A percentile compares a stretch with the other conserved stretches of the same genome.
These are phyloP conservation scores for Euproctis similis DNA, from an alignment of 2,888 invertebrate species.

Conservation along the genomic window DNA sequence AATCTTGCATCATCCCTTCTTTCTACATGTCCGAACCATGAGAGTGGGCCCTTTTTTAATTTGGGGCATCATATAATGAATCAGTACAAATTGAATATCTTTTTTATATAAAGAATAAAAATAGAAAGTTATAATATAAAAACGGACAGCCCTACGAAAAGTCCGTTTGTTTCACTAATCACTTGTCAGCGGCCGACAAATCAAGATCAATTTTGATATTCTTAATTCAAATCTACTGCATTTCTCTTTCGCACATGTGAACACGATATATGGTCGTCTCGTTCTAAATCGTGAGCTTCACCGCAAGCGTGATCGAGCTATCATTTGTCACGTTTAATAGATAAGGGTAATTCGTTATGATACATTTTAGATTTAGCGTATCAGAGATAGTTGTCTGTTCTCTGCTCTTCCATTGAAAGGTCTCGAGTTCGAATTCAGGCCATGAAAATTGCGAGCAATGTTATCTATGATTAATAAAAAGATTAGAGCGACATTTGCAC, in stretches of 20 bases:
- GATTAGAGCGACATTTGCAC: no score
- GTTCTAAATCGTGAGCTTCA: constrained; percentile 24
- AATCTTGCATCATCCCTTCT: no score
- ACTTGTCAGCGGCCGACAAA: constrained; percentile 65
- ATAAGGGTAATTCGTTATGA: constrained; percentile 55
- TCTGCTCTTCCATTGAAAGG: no score
- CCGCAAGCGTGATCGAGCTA: constrained; percentile 34
- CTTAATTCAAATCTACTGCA: constrained; percentile 50
- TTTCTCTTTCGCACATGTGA: constrained; percentile 19
- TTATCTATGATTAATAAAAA: no score
- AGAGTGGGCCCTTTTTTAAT: no score
- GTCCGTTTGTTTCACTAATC: constrained; percentile 49
- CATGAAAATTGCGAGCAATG: no score
- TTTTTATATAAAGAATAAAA: no score
- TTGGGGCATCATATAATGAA: no score
- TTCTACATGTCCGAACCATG: no score
- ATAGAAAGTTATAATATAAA: not conserved
- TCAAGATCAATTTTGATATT: constrained; percentile 67
- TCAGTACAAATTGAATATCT: no score
- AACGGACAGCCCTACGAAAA: constrained; percentile 17
- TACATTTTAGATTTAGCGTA: constrained; percentile 51
- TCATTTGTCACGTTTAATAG: constrained; percentile 57
- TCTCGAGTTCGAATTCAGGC: no score
- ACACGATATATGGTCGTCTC: constrained; percentile 1
- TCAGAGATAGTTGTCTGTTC: constrained; percentile 19